Evolutionary conservation across 2,888 invertebrate species (phyloP).

Genomic region (Eupithecia abbreviata): DNA sequence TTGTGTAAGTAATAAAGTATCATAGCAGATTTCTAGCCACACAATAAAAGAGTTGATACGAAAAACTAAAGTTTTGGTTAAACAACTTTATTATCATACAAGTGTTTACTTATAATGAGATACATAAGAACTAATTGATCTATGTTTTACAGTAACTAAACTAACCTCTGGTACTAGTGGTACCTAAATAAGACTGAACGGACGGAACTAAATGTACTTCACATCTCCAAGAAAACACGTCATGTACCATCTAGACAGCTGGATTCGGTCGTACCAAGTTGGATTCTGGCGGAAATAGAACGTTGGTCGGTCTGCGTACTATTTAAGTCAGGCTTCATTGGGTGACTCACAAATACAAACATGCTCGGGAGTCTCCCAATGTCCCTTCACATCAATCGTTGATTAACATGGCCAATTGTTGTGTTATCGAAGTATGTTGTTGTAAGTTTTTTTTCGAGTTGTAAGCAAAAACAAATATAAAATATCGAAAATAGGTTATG

Average conservation of each 20-base stretch:
- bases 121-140: too few species aligned
- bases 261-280: constrained; percentile 11
- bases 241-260: constrained; percentile 8
- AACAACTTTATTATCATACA: too few species aligned
- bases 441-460: too few species aligned
- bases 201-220: not conserved
- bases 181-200: not conserved
- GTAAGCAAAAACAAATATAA: too few species aligned
- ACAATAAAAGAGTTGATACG: not conserved
- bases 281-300: constrained; percentile 31
- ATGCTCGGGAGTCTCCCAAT: constrained; percentile 9
- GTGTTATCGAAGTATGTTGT: too few species aligned
- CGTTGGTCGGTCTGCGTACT: not conserved
- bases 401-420: too few species aligned
- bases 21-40: not conserved
- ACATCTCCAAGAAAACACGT: not conserved
- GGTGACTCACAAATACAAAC: constrained; percentile 12
- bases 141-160: too few species aligned
- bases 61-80: not conserved
- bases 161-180: too few species aligned
- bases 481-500: too few species aligned
- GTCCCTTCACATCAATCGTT: not conserved
- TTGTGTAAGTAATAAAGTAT: not conserved
- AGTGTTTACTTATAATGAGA: too few species aligned
- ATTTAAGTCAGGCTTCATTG: constrained; percentile 23